A percentile compares a stretch with the other conserved stretches of the same genome.
Conservation (phyloP, 2,888 invertebrate species). For the Schizaphis graminum region DNA sequence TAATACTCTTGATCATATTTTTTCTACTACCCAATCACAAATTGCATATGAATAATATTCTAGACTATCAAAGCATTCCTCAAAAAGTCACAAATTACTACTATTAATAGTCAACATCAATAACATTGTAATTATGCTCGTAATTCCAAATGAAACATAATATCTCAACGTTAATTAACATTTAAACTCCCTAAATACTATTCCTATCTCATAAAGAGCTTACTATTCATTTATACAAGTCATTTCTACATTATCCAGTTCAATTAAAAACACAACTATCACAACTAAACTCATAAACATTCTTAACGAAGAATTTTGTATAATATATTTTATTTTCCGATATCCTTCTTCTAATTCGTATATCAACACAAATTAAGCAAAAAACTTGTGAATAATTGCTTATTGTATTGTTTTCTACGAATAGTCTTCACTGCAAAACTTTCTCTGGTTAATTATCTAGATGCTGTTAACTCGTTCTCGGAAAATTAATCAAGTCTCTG, state of each 20-base stretch:
- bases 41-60: not conserved
- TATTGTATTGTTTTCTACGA: too few species aligned
- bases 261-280: not conserved
- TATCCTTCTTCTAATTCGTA: not conserved
- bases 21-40: not conserved
- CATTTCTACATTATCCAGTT: not conserved
- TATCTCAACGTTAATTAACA: not conserved
- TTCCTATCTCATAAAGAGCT: not conserved
- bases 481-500: too few species aligned
- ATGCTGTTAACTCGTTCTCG: too few species aligned
- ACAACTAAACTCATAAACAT: not conserved
- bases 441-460: too few species aligned
- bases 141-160: not conserved
- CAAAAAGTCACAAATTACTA: not conserved
- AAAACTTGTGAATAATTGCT: too few species aligned
- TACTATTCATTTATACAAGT: not conserved
- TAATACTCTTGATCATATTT: not conserved
- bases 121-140: not conserved
- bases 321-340: not conserved
- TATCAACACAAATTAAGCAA: too few species aligned
- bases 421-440: too few species aligned
- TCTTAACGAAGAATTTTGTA: not conserved
- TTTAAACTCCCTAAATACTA: not conserved
- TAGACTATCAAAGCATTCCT: not conserved
- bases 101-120: not conserved